These are phyloP conservation scores for Epiblema foenella DNA, from an alignment of 2,888 invertebrate species.

Conservation along the genomic window DNA sequence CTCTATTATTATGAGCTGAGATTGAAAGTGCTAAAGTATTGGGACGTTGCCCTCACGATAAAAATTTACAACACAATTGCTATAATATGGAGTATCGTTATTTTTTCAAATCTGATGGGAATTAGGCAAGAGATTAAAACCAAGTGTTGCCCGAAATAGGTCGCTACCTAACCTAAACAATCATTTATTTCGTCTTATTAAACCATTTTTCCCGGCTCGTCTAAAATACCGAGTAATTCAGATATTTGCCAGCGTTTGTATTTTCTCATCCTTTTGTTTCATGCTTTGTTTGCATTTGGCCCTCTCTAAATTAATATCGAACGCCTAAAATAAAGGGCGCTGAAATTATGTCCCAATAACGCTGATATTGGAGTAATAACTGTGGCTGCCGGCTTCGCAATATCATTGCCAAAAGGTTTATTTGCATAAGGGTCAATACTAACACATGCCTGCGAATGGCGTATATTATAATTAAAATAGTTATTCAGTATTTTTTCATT, in stretches of 20 bases:
- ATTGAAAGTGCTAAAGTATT: too few species aligned
- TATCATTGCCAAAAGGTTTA: conserved; percentile 34
- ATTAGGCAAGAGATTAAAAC: conserved; percentile 23
- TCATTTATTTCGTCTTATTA: conserved; percentile 65
- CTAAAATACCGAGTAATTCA: conserved; percentile 52
- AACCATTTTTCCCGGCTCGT: conserved; percentile 59
- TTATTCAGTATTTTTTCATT: too few species aligned
- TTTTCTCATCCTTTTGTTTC: conserved; percentile 41
- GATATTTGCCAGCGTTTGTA: conserved; percentile 53
- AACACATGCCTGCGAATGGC: conserved; percentile 2
- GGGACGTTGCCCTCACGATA: too few species aligned
- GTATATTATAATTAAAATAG: conserved; percentile 27
- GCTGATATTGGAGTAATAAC: conserved; percentile 49
- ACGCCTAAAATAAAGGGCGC: conserved; percentile 59
- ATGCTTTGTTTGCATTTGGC: conserved; percentile 60
- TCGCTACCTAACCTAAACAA: conserved; percentile 64
- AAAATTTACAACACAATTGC: not conserved
- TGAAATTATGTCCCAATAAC: conserved; percentile 58
- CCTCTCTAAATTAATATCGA: conserved; percentile 65
- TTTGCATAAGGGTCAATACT: conserved; percentile 42
- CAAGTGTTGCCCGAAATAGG: conserved; percentile 37
- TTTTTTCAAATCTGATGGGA: conserved; percentile 20
- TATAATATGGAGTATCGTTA: not conserved
- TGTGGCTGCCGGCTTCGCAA: conserved; percentile 29
- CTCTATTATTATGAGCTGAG: too few species aligned